Evolutionary conservation across 2,888 invertebrate genomes (phyloP), one percentile per base, ranked within the genome.

Genomic region (Disparrhopalites patrizii): DNA sequence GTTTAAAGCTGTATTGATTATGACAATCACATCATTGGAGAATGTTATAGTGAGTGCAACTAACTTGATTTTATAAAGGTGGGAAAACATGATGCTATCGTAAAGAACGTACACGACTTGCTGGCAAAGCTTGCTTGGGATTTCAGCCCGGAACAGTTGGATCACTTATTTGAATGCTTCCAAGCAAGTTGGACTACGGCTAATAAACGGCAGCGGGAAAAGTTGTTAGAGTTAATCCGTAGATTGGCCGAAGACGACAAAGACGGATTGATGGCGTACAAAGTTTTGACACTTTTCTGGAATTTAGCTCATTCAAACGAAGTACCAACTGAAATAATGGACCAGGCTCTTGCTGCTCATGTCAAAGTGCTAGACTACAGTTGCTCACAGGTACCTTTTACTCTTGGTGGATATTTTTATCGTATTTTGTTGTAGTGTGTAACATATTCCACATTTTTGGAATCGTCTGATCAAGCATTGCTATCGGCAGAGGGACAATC

Each of bases 201-300:
- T 40, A 93, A 90, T 79, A 94, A 93, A 80, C 90, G 96, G 78
- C 96, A 98, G 81, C 85, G 95, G 75, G 97, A 98, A 81, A 91
- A 95, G 78, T 83, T 98, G 72, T 81, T 98, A 76, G 97, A 98
- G 82, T 84, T 98, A 72, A 97, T 98, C 75, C 85, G 97, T 71
- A 85, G 96, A 73, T 82, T 98, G 68, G 97, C 97, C 3, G 97
- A 98, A 81, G 97, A 98, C 80, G 97, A 98, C 80, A 97, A 98
- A 80, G 95, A 97, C 80, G 97, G 97, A 58, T 93, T 96, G 10
- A 97, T 97, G 97, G 96, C 97, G 52, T 92, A 94, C 79, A 97
- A 97, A 85, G 89, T 95, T 56, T 82, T 98, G 76, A 92, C 91
- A 68, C 82, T 97, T 51, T 91, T 98, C 80, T 98, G 97, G 97